Conservation (phyloP, 2,797 vertebrate genomes). For the Enteromius trimaculatus region DNA sequence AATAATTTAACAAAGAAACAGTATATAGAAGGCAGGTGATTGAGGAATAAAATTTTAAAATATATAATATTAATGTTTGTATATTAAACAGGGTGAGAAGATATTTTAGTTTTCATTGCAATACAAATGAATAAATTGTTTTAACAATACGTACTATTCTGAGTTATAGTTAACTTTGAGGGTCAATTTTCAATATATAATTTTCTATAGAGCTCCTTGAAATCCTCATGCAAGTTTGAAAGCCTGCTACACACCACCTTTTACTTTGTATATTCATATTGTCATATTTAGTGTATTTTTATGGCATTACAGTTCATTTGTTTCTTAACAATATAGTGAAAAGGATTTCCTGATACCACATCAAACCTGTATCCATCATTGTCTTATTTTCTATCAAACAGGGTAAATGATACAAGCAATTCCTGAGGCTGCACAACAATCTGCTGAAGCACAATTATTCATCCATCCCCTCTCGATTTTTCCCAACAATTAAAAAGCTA, state of each 20-base stretch:
- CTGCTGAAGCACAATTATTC: constrained; percentile 43
- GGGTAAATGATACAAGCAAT: constrained; percentile 31
- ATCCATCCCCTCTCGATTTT: constrained; percentile 24
- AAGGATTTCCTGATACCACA: neutral
- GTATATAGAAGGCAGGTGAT: too few relatives aligned
- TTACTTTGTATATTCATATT: neutral
- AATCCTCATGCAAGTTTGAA: neutral
- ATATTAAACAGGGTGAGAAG: neutral
- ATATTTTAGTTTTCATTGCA: neutral
- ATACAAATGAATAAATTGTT: neutral
- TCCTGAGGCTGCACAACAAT: constrained; percentile 38
- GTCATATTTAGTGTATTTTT: neutral
- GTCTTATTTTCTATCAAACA: neutral
- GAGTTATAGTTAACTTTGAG: neutral
- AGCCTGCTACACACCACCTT: neutral
- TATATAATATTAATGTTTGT: neutral
- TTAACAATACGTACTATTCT: neutral
- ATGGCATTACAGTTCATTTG: neutral
- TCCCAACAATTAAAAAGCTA: constrained; percentile 61
- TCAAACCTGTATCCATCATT: neutral
- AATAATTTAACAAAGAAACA: neutral
- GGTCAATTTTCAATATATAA: neutral
- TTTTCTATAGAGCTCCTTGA: neutral
- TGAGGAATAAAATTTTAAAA: neutral
- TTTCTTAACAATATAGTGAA: neutral